phyloP scores from a whole-genome alignment of 2,797 vertebrate genomes.

The Odontamblyopus lacepedii region DNA sequence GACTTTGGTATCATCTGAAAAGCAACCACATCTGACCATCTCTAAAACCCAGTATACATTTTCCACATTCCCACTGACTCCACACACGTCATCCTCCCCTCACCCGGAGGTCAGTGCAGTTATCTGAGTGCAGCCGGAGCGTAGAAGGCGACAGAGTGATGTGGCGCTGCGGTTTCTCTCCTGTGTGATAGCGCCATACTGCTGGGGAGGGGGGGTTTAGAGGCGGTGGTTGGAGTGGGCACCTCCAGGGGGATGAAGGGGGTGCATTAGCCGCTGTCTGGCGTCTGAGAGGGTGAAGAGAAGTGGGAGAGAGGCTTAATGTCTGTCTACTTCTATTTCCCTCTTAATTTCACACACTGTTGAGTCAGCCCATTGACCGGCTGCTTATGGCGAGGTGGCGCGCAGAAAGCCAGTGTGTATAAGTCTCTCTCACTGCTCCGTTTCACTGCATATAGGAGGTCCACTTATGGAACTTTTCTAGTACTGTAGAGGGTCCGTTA shows the following conservation, averaged over 20 bases:
- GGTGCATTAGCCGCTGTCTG: conserved; percentile 69
- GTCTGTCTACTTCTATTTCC: conserved; percentile 80
- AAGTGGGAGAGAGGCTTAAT: conserved; percentile 71
- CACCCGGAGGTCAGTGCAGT: conserved; percentile 44
- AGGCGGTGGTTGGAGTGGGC: conserved; percentile 7
- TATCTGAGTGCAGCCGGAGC: conserved; percentile 23
- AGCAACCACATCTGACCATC: too few species aligned
- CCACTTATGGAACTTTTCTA: background rate
- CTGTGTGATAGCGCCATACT: conserved; percentile 60
- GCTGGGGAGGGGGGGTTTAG: background rate
- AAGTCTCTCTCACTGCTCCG: conserved; percentile 65
- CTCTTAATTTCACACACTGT: conserved; percentile 82
- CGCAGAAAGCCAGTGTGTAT: conserved; percentile 52
- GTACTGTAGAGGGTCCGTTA: background rate
- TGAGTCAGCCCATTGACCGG: conserved; percentile 77
- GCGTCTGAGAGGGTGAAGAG: conserved; percentile 65
- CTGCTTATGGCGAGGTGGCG: conserved; percentile 72
- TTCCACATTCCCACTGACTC: background rate
- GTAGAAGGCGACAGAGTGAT: conserved; percentile 37
- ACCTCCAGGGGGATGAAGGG: conserved; percentile 24
- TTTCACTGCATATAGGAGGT: conserved; percentile 40
- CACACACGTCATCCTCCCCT: conserved; percentile 16
- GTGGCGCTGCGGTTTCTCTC: conserved; percentile 55
- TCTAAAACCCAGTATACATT: too few species aligned
- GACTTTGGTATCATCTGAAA: too few species aligned